Percentiles rank a stretch among this genome's conserved stretches.
These are phyloP conservation scores for Latrodectus elegans DNA, from an alignment of 2,888 invertebrate genomes.

Conservation along the genomic window DNA sequence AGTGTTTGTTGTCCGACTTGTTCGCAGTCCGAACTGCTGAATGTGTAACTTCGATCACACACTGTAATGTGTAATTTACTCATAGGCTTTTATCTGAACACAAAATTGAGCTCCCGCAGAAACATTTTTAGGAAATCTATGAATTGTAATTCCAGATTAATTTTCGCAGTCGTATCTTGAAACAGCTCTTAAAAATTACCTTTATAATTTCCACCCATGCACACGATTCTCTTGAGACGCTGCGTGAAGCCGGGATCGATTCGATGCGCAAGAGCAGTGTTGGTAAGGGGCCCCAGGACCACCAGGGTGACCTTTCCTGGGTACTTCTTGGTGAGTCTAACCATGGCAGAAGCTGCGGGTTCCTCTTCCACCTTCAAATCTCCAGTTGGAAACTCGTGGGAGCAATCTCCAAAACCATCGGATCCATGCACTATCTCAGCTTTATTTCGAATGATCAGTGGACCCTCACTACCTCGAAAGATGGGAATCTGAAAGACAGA, in stretches of 20 bases:
- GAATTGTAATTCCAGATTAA: too few relatives aligned
- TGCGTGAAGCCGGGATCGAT: conserved; percentile 74
- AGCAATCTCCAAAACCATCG: conserved; percentile 71
- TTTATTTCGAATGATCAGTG: conserved; percentile 57
- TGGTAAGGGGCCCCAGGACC: conserved; percentile 76
- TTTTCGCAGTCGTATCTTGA: too few relatives aligned
- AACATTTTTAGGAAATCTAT: too few relatives aligned
- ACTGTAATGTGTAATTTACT: too few relatives aligned
- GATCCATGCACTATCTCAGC: conserved; percentile 24
- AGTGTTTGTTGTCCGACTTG: too few relatives aligned
- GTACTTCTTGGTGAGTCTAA: conserved; percentile 68
- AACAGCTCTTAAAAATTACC: conserved; percentile 65
- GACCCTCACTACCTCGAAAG: conserved; percentile 72
- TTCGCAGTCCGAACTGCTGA: too few relatives aligned
- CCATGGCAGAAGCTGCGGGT: conserved; percentile 72
- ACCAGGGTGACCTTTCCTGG: conserved; percentile 74
- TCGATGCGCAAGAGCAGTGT: conserved; percentile 75
- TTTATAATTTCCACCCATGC: conserved; percentile 72
- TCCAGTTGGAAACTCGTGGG: conserved; percentile 69
- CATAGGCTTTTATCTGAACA: too few relatives aligned
- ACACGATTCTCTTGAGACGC: conserved; percentile 55
- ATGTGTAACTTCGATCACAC: too few relatives aligned
- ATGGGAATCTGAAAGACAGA: conserved; percentile 72
- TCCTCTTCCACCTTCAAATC: conserved; percentile 54
- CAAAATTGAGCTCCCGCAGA: too few relatives aligned